Conservation (phyloP, 2,888 invertebrate species). For the Torymus texanus region DNA sequence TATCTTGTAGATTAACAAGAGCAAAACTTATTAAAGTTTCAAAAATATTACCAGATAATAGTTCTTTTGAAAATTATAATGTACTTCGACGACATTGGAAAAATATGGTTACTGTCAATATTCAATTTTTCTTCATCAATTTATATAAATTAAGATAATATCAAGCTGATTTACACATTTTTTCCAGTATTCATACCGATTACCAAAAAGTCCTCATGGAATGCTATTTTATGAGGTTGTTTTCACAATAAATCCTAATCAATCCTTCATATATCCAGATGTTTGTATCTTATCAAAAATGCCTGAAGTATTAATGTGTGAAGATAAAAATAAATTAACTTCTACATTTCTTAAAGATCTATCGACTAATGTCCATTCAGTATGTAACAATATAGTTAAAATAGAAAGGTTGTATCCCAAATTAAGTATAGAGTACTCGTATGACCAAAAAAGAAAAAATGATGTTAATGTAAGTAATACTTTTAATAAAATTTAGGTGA, state of each 20-base stretch:
- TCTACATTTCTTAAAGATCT: slow-evolving; percentile 61
- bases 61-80: slow-evolving; percentile 66
- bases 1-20: slow-evolving; percentile 64
- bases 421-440: slow-evolving; percentile 42
- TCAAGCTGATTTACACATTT: slow-evolving; percentile 14
- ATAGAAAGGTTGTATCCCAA: slow-evolving; percentile 41
- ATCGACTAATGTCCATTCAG: slow-evolving; percentile 50
- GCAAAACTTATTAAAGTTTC: slow-evolving; percentile 66
- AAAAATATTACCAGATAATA: slow-evolving; percentile 64
- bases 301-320: slow-evolving; percentile 55
- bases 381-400: slow-evolving; percentile 60
- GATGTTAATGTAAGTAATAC: slow-evolving; percentile 16
- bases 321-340: slow-evolving; percentile 51
- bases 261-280: slow-evolving; percentile 66
- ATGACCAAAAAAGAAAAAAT: slow-evolving; percentile 11
- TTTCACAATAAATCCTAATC: slow-evolving; percentile 61
- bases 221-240: slow-evolving; percentile 67
- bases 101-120: slow-evolving; percentile 68
- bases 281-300: slow-evolving; percentile 63
- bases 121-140: slow-evolving; percentile 15
- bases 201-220: slow-evolving; percentile 64
- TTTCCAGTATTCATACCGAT: slow-evolving; percentile 69
- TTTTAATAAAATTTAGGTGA: neutral
- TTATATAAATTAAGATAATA: slow-evolving; percentile 26
- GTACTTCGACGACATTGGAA: slow-evolving; percentile 71